phyloP scores from a whole-genome alignment of 2,888 invertebrate species.

The Coenonympha glycerion region DNA sequence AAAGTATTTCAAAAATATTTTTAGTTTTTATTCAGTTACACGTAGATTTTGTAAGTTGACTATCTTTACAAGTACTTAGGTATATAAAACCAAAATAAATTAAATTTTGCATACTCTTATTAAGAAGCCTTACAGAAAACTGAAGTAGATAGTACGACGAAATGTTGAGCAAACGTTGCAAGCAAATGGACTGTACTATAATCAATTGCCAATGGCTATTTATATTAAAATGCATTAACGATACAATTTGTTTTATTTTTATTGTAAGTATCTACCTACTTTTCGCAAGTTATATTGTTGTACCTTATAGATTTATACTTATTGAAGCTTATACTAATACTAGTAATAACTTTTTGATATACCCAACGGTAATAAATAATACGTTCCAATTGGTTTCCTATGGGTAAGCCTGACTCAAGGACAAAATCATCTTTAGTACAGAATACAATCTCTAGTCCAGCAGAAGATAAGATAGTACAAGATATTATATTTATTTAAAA shows the following conservation, averaged over 20 bases:
- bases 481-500: too few species aligned
- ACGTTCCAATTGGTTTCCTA: too few species aligned
- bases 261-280: neutral
- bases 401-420: too few species aligned
- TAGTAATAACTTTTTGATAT: too few species aligned
- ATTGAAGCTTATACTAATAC: too few species aligned
- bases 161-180: constrained; percentile 27
- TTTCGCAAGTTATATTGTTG: neutral
- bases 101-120: constrained; percentile 35
- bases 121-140: constrained; percentile 41
- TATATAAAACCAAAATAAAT: too few species aligned
- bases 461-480: too few species aligned
- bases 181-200: constrained; percentile 30
- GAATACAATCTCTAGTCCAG: too few species aligned
- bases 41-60: constrained; percentile 22
- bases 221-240: constrained; percentile 21
- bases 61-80: too few species aligned
- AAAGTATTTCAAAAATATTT: constrained; percentile 4
- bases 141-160: constrained; percentile 26
- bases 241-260: neutral
- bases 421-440: too few species aligned
- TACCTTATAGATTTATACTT: neutral
- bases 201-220: constrained; percentile 26
- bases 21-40: neutral
- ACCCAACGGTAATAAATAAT: too few species aligned